These are phyloP conservation scores for Euplagia quadripunctaria DNA, from an alignment of 2,888 invertebrate species.

Conservation along the genomic window DNA sequence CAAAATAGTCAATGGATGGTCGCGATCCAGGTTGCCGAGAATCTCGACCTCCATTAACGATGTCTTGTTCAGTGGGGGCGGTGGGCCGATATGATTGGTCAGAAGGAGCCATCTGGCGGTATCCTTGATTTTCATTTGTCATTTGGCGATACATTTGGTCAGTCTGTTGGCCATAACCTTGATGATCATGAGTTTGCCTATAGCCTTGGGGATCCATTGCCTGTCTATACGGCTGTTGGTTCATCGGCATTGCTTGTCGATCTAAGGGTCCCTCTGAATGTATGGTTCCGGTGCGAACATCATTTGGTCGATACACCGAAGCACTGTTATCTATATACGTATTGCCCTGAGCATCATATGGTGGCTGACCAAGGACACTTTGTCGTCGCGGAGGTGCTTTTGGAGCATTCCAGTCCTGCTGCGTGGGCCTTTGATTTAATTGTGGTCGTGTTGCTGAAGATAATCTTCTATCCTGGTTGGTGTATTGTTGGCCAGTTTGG, in stretches of 20 bases:
- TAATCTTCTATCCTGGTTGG: constrained; percentile 73
- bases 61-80: constrained; percentile 77
- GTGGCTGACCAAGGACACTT: constrained; percentile 78
- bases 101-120: constrained; percentile 61
- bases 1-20: constrained; percentile 95
- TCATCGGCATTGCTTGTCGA: constrained; percentile 62
- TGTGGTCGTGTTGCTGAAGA: constrained; percentile 71
- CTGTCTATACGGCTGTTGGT: constrained; percentile 67
- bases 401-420: constrained; percentile 73
- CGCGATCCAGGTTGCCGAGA: constrained; percentile 72
- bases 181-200: constrained; percentile 74
- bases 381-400: constrained; percentile 73
- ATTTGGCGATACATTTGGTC: constrained; percentile 78
- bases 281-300: constrained; percentile 77
- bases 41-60: constrained; percentile 76
- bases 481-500: constrained; percentile 73
- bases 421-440: constrained; percentile 69
- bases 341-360: constrained; percentile 68
- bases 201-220: constrained; percentile 70
- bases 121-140: constrained; percentile 59
- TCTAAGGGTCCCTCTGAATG: constrained; percentile 75
- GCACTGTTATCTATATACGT: constrained; percentile 67
- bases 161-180: constrained; percentile 82
- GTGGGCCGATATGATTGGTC: constrained; percentile 64
- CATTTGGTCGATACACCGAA: constrained; percentile 70